phyloP scores from a whole-genome alignment of 2,888 invertebrate species.

The Dryococelus australis region DNA sequence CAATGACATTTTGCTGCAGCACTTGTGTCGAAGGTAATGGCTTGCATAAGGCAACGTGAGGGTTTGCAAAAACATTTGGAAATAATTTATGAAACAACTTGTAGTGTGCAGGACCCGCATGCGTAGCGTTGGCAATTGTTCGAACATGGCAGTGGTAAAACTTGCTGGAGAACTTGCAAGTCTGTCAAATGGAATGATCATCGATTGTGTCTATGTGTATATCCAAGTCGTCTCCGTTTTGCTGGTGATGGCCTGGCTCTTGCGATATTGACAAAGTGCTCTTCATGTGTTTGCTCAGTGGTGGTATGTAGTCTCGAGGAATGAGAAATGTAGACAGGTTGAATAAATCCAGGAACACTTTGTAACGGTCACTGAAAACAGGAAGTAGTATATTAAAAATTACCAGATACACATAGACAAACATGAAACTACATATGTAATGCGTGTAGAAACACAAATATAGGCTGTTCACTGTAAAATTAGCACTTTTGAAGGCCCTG shows the following conservation, averaged over 20 bases:
- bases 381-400: slow-evolving; percentile 38
- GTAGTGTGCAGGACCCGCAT: no score
- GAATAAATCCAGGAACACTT: slow-evolving; percentile 96
- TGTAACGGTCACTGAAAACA: slow-evolving; percentile 91
- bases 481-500: no score
- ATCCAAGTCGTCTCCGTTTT: not conserved
- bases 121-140: no score
- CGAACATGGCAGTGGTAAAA: no score
- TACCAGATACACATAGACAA: slow-evolving; percentile 24
- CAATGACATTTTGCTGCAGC: no score
- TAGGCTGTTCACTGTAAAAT: no score
- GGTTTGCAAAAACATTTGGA: no score
- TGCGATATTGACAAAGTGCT: slow-evolving; percentile 62
- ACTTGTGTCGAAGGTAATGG: no score
- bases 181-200: not conserved
- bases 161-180: no score
- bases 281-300: slow-evolving; percentile 84
- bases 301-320: slow-evolving; percentile 90
- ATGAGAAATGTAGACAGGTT: slow-evolving; percentile 96
- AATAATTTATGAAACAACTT: no score
- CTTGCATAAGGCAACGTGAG: no score
- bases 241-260: slow-evolving; percentile 24
- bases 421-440: slow-evolving; percentile 29
- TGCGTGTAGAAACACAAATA: no score
- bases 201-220: not conserved